Base-by-base conservation (phyloP, 2,113 vertebrate species). In the Castor canadensis region DNA sequence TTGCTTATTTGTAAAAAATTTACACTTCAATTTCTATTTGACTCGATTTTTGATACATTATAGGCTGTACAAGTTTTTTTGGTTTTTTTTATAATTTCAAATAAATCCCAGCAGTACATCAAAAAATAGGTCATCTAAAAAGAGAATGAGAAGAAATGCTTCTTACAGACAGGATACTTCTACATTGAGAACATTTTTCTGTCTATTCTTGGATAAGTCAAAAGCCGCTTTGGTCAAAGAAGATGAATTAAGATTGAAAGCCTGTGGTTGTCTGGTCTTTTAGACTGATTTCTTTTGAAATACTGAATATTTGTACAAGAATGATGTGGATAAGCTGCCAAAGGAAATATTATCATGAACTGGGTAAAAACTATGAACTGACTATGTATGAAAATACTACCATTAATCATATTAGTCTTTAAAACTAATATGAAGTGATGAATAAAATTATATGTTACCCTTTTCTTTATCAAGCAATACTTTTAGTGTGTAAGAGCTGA, bases 231-330 rank as follows among this genome's bases (percentile, higher is more conserved):
- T 95, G 49, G 30, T 87, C n/a, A 96, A 82, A 95, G 16, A 66
- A 93, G 95, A 20, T 45, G 97, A 98, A 40, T 38, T 87, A 67
- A 35, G 6, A 94, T 15, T 7, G 56, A 97, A 49, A n/a, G 38
- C 93, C 93, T 38, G 26, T 38, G 10, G 52, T 62, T 96, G 97
- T 92, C 47, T n/a, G 35, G 10, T 32, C 73, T 19, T 82, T 96
- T 11, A 28, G 17, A 96, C 8, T 96, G 96, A 93, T n/a, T 95
- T 95, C 45, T 90, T 92, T 94, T 49, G 28, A 97, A 97, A 83
- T 2, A 64, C 40, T 81, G 38, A 90, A 10, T 56, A 2, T 62
- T 73, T 86, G 49, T 0, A 84, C 1, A 22, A 80, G 19, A 89
- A 35, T 95, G 86, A 95, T 32, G 4, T 52, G 47, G 9, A 13